Base-by-base conservation (phyloP, 2,888 invertebrate species). In the Mythimna lalbum region DNA sequence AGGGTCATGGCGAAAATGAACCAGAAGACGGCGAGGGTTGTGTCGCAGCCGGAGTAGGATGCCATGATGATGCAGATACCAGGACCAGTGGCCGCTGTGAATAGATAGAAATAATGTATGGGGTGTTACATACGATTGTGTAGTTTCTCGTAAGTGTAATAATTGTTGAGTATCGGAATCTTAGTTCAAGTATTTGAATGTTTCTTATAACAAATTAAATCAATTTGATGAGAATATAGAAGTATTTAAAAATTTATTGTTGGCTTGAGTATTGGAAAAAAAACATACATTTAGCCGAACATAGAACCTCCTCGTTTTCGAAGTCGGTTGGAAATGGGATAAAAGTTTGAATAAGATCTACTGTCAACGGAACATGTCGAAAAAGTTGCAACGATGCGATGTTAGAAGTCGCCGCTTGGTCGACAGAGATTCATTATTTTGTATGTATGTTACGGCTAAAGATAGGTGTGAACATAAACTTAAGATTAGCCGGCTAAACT, bases 1-100 rank as follows among this genome's bases (percentile, higher is more conserved):
- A 97, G 96, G 1, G 97, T 97, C 97, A 97, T 96, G 53, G 96
- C 96, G n/a, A 96, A 88, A 19, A 97, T 96, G 85, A 97, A 97
- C 91, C 97, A 96, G 67, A 97, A 94, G 0, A 97, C 96, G 14
- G 96, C 89, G 9, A 95, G 87, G 12, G 95, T 92, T 0, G 95
- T 91, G 78, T 97, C 93, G 78, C 97, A 97, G 23, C 97, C 97
- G 0, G 97, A 96, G 90, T 97, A 97, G 0, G 97, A 97, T 0
- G 97, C 97, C 33, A 96, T 89, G 60, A 97, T 93, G 60, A 97
- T 96, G 83, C 97, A 97, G 63, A 97, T 93, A 6, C 97, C 97
- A 0, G 97, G 97, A 9, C 97, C 97, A 50, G 97, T 93, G 4
- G 97, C 97, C 23, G 97, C 97, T 97, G 88, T 47, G 93, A 82